phyloP scores from a whole-genome alignment of 2,888 invertebrate genomes.

The Perizoma affinitatum region DNA sequence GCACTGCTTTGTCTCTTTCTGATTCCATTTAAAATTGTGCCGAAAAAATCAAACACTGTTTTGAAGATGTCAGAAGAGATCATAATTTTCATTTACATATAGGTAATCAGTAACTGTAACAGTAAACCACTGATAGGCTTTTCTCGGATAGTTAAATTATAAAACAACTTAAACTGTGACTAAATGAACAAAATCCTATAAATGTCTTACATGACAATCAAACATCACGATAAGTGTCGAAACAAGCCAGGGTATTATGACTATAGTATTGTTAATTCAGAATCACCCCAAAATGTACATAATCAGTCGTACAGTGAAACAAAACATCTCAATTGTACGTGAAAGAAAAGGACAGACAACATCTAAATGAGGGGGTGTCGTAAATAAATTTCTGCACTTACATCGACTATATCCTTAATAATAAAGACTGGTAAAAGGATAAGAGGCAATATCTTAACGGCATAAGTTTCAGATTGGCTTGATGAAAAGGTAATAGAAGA shows the following conservation, averaged over 20 bases:
- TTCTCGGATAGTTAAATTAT: no score
- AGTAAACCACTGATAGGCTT: no score
- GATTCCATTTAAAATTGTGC: no score
- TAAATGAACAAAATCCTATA: slow-evolving; percentile 44
- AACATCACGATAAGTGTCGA: slow-evolving; percentile 58
- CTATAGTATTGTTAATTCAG: slow-evolving; percentile 73
- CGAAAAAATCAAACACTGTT: no score
- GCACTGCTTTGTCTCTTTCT: no score
- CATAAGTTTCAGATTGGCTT: slow-evolving; percentile 46
- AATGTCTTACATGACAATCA: slow-evolving; percentile 53
- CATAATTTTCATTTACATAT: no score
- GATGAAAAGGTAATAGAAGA: slow-evolving; percentile 44
- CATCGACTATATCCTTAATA: slow-evolving; percentile 66
- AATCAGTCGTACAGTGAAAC: slow-evolving; percentile 58
- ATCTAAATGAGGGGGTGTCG: slow-evolving; percentile 74
- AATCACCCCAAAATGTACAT: slow-evolving; percentile 70
- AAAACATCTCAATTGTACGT: slow-evolving; percentile 42
- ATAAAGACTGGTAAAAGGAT: slow-evolving; percentile 36
- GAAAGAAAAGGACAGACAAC: slow-evolving; percentile 57
- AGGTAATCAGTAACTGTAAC: no score
- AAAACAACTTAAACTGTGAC: neutral
- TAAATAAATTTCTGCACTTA: slow-evolving; percentile 72
- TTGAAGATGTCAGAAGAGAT: no score
- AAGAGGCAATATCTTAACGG: slow-evolving; percentile 31
- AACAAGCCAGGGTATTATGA: slow-evolving; percentile 69